Conservation (phyloP, 2,797 vertebrate genomes). For the Pelodytes ibericus region DNA sequence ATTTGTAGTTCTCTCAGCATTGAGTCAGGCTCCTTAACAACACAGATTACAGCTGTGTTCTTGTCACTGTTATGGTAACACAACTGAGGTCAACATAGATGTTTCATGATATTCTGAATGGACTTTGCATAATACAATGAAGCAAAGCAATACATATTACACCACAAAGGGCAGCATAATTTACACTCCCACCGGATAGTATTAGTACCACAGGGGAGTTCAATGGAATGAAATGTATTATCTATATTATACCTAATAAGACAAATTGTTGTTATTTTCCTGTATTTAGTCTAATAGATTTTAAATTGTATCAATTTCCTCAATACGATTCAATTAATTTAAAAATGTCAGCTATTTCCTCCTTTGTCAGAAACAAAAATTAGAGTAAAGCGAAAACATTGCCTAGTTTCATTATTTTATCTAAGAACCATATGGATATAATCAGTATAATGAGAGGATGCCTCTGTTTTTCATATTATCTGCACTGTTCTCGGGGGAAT, state of each 20-base stretch:
- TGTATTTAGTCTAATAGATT: constrained; percentile 32
- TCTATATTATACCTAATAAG: constrained; percentile 11
- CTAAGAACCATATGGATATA: constrained; percentile 10
- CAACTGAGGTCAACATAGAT: neutral
- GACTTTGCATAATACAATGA: too few species aligned
- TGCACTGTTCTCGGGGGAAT: neutral
- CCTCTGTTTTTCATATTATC: neutral
- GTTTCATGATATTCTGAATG: too few species aligned
- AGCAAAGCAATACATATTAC: too few species aligned
- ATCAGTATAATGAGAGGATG: neutral
- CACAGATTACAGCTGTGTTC: neutral
- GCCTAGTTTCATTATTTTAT: neutral
- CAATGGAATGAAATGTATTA: neutral
- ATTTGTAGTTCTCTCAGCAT: neutral
- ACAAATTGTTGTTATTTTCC: constrained; percentile 13
- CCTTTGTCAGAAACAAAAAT: constrained; percentile 5
- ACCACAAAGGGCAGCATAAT: neutral
- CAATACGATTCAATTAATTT: constrained; percentile 33
- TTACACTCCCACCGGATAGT: neutral
- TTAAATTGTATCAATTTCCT: constrained; percentile 28
- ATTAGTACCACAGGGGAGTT: neutral
- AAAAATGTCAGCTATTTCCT: constrained; percentile 23
- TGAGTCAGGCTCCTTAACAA: neutral
- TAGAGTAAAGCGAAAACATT: neutral
- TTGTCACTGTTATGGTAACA: neutral